Conservation (phyloP, 92 coral and sea anemone genomes). For the Isaurus tuberculatus region DNA sequence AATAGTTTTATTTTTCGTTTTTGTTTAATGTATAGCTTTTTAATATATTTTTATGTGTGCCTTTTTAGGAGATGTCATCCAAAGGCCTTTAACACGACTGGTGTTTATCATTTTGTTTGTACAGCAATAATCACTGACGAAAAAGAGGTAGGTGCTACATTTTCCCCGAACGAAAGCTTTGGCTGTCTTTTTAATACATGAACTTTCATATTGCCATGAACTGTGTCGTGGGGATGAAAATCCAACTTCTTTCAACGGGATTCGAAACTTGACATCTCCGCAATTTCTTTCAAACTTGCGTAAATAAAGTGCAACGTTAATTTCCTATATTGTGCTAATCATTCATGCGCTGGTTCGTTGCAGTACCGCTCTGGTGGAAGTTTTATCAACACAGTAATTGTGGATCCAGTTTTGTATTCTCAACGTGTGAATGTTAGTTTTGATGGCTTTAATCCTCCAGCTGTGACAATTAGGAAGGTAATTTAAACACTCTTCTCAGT, state of each 20-base stretch:
- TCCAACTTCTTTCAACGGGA: too few species aligned
- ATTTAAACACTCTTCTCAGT: not conserved
- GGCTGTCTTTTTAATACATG: not conserved
- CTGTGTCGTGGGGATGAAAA: too few species aligned
- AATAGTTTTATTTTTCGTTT: too few species aligned
- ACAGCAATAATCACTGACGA: conserved; percentile 52
- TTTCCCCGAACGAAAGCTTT: not conserved
- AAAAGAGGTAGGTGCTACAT: conserved; percentile 50
- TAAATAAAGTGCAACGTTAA: too few species aligned
- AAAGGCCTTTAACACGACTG: conserved; percentile 55
- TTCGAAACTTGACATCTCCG: too few species aligned
- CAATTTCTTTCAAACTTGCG: too few species aligned
- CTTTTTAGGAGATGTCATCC: conserved; percentile 59
- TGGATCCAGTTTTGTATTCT: conserved; percentile 78
- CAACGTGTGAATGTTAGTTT: conserved; percentile 66
- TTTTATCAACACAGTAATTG: conserved; percentile 73
- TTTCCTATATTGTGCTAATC: too few species aligned
- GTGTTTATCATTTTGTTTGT: conserved; percentile 69
- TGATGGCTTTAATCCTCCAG: conserved; percentile 75
- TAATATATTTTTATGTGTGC: not conserved
- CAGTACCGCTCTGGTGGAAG: conserved; percentile 56
- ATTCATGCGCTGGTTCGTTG: too few species aligned
- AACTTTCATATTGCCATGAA: not conserved
- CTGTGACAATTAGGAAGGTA: conserved; percentile 76
- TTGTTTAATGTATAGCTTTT: too few species aligned